These are phyloP conservation scores for Cyanoderma ruficeps DNA, from an alignment of 2,113 vertebrate genomes.

Conservation along the genomic window DNA sequence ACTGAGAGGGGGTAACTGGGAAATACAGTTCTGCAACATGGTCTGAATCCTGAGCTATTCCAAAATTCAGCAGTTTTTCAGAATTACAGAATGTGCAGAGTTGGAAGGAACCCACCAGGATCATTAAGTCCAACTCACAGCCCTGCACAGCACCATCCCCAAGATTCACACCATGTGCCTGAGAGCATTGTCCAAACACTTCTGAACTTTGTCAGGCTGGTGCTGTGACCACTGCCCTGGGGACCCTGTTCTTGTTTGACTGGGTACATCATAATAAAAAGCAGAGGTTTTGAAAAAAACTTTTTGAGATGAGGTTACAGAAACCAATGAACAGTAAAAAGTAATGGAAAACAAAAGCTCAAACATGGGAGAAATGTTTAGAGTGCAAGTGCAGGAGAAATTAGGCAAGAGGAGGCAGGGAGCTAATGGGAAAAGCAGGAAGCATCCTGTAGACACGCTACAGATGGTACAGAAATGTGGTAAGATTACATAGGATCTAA, in stretches of 20 bases:
- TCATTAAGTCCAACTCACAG: neutral
- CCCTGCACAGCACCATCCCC: neutral
- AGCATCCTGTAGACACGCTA: neutral
- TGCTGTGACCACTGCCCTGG: neutral
- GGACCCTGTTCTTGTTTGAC: neutral
- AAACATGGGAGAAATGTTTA: neutral
- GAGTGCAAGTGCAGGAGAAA: neutral
- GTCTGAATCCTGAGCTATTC: neutral
- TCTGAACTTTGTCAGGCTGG: neutral
- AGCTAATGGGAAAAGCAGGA: neutral
- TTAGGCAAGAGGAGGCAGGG: neutral
- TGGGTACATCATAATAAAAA: neutral
- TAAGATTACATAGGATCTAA: neutral
- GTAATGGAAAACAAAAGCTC: neutral
- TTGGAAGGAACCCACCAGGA: neutral
- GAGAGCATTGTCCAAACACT: neutral
- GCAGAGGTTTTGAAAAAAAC: neutral
- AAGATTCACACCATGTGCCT: accelerated
- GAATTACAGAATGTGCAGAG: neutral
- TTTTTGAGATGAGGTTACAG: neutral
- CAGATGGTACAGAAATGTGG: neutral
- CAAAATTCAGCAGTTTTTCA: neutral
- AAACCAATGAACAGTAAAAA: neutral
- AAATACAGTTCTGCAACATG: neutral
- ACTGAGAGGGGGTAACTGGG: neutral